phyloP scores from a whole-genome alignment of 2,113 vertebrate genomes.

The Balaenoptera acutorostrata region DNA sequence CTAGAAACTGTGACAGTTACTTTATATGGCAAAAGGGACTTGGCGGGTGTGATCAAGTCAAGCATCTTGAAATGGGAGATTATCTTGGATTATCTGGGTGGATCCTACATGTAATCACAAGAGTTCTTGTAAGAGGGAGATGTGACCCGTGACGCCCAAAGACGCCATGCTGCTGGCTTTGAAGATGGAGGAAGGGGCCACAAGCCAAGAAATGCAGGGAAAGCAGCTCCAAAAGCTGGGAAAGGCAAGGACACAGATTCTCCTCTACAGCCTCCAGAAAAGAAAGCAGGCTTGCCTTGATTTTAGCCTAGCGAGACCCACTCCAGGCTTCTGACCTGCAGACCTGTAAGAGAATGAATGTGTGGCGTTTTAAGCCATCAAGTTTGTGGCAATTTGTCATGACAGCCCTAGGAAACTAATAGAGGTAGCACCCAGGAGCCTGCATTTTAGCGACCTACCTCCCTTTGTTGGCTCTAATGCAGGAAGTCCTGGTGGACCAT shows the following conservation, averaged over 20 bases:
- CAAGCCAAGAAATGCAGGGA: background rate
- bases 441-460: background rate
- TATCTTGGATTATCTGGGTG: too few species aligned
- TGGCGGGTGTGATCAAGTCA: background rate
- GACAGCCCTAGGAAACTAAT: background rate
- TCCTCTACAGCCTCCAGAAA: background rate
- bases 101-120: background rate
- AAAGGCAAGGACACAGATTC: background rate
- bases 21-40: background rate
- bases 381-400: background rate
- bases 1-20: background rate
- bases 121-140: background rate
- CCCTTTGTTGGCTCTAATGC: background rate
- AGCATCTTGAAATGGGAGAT: background rate
- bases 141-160: background rate
- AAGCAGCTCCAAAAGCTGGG: background rate
- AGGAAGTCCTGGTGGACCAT: rapidly evolving
- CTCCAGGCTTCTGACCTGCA: background rate
- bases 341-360: background rate
- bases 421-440: background rate
- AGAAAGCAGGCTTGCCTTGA: background rate
- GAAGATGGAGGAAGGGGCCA: background rate
- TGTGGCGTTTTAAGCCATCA: background rate
- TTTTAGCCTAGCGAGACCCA: background rate
- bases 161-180: background rate